These are phyloP conservation scores for Danio aesculapii DNA, from an alignment of 2,797 vertebrate genomes.

Conservation along the genomic window DNA sequence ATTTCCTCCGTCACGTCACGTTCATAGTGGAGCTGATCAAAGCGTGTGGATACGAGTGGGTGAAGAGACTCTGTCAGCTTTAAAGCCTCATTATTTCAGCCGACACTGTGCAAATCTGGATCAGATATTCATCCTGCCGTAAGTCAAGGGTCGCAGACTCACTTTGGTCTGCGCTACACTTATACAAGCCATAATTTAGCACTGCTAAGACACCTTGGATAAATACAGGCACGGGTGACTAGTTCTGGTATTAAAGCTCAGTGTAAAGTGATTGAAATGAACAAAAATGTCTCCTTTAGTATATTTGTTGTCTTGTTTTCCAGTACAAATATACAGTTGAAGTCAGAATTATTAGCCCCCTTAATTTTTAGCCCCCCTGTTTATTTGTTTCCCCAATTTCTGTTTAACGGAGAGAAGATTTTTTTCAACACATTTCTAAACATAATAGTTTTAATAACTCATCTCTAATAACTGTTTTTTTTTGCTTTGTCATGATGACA, in stretches of 20 bases:
- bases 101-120: not conserved
- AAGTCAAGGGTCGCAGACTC: conserved; percentile 36
- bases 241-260: conserved; percentile 7
- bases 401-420: too few species aligned
- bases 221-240: conserved; percentile 23
- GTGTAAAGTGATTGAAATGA: conserved; percentile 21
- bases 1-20: not conserved
- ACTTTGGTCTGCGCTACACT: conserved; percentile 13
- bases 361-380: too few species aligned
- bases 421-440: too few species aligned
- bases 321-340: too few species aligned
- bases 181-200: conserved; percentile 22
- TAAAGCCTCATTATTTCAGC: conserved; percentile 41
- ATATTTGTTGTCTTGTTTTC: not conserved
- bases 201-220: not conserved
- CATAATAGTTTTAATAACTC: too few species aligned
- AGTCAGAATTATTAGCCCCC: too few species aligned
- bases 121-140: not conserved
- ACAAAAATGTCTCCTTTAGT: not conserved
- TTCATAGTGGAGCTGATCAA: conserved; percentile 51
- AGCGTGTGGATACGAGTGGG: not conserved
- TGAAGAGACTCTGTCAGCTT: conserved; percentile 36
- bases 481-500: too few species aligned
- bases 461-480: too few species aligned
- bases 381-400: too few species aligned